Evolutionary conservation across 2,797 vertebrate species (phyloP).

Genomic region (Balearica regulorum): DNA sequence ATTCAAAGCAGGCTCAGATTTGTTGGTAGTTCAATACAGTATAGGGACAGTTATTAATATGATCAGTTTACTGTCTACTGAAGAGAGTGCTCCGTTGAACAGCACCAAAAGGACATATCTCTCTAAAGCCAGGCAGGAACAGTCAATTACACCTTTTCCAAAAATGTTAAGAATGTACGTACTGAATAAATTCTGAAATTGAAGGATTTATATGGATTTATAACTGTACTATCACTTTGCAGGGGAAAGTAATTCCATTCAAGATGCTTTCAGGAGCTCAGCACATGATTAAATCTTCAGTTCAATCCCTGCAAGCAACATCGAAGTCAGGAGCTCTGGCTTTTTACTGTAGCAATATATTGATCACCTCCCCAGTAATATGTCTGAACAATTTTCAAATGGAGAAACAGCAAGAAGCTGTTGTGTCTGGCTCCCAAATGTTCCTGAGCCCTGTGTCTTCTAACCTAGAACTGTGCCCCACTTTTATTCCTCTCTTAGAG

Average conservation of each 20-base stretch:
- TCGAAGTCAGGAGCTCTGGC: neutral
- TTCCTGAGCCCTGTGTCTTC: neutral
- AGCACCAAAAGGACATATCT: neutral
- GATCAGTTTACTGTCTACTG: neutral
- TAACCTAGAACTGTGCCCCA: neutral
- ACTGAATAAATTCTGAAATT: neutral
- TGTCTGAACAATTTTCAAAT: neutral
- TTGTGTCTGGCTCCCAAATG: neutral
- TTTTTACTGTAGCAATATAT: neutral
- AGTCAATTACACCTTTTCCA: neutral
- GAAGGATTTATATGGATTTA: neutral
- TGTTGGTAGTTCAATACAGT: neutral
- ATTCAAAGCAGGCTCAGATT: neutral
- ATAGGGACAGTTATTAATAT: neutral
- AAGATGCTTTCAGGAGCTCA: neutral
- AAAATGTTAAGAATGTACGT: neutral
- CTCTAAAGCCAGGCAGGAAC: neutral
- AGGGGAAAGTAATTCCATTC: neutral
- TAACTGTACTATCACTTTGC: neutral
- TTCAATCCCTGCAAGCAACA: neutral
- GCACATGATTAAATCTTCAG: neutral
- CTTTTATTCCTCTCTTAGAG: neutral
- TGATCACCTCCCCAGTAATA: neutral
- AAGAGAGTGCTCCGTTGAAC: neutral
- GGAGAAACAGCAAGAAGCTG: neutral